phyloP scores from a whole-genome alignment of 2,888 invertebrate species.

The Metellina segmentata region DNA sequence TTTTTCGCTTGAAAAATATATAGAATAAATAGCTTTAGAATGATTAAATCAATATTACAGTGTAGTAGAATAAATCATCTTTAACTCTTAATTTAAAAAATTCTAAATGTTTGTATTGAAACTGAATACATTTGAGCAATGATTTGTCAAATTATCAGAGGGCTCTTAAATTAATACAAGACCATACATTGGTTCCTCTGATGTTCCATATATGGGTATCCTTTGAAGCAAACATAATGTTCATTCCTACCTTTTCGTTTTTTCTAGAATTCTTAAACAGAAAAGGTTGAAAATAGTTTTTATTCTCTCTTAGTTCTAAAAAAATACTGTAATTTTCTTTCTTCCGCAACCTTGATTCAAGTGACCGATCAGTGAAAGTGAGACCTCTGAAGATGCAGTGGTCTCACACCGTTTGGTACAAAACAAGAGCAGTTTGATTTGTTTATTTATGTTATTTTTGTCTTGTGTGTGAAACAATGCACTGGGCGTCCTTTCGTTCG shows the following conservation, averaged over 20 bases:
- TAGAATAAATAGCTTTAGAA: no score
- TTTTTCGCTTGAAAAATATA: no score
- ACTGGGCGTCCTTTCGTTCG: neutral
- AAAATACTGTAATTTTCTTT: neutral
- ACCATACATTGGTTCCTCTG: no score
- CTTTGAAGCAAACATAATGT: neutral
- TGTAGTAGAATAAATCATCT: no score
- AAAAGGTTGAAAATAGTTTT: neutral
- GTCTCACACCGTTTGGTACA: no score
- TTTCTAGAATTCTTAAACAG: neutral
- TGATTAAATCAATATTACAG: no score
- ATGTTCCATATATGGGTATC: neutral
- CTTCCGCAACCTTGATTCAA: neutral
- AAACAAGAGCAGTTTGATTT: neutral
- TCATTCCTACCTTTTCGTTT: neutral
- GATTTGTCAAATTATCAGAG: no score
- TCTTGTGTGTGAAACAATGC: neutral
- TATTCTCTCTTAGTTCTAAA: neutral
- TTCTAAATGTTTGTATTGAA: no score
- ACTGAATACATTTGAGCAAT: no score
- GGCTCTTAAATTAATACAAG: neutral
- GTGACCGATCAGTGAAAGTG: neutral
- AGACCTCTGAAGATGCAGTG: neutral
- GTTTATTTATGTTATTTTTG: neutral
- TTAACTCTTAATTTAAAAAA: no score